Conservation (phyloP, 1,140 invertebrate genomes). For the Orchesella cincta region DNA sequence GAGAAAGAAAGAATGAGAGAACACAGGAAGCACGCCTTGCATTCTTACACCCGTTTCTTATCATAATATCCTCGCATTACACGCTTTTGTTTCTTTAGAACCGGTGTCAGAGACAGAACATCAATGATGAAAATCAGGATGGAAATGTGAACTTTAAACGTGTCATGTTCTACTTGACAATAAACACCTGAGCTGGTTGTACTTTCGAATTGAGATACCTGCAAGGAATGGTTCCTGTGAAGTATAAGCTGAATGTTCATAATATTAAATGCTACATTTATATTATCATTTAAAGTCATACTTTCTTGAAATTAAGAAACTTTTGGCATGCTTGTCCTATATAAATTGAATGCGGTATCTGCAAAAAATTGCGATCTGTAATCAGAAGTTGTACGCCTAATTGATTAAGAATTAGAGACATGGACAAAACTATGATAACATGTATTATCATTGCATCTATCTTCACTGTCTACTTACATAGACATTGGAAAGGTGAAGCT, state of each 20-base stretch:
- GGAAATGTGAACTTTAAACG: too few species aligned
- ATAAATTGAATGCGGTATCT: too few species aligned
- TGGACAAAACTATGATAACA: constrained; percentile 1
- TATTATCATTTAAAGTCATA: too few species aligned
- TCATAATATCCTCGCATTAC: constrained; percentile 49
- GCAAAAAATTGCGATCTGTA: too few species aligned
- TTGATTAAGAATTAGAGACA: background rate
- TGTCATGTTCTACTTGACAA: too few species aligned
- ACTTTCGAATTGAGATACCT: too few species aligned
- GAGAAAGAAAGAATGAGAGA: constrained; percentile 9
- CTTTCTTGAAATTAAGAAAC: too few species aligned
- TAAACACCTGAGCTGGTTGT: background rate
- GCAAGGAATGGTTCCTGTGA: background rate
- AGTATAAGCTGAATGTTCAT: background rate
- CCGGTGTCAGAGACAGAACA: background rate
- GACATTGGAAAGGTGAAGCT: background rate
- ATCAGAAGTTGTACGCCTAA: background rate
- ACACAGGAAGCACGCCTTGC: constrained; percentile 45
- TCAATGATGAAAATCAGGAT: background rate
- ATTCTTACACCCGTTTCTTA: constrained; percentile 43
- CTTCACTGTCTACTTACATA: background rate
- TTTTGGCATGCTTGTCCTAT: too few species aligned
- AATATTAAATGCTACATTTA: background rate
- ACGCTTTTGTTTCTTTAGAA: constrained; percentile 44
- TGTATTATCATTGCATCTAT: background rate